A percentile compares a stretch with the other conserved stretches of the same genome.
Conservation (phyloP, 2,888 invertebrate genomes). For the Cheilosia impressa region DNA sequence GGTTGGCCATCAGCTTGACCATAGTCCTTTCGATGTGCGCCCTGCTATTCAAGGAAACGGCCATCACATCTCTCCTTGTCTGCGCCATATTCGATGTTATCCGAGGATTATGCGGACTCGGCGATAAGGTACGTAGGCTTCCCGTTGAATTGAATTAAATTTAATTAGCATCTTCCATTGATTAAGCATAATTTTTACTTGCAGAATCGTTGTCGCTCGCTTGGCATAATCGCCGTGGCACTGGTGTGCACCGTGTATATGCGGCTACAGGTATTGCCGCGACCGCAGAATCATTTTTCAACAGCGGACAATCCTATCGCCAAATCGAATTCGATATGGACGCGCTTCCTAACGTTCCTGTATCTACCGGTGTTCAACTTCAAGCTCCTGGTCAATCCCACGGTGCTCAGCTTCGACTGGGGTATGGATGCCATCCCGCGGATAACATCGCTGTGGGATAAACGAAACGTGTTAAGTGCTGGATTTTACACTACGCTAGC, state of each 20-base stretch:
- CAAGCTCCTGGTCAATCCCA: conserved; percentile 93
- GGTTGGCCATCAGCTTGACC: conserved; percentile 87
- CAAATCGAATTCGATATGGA: conserved; percentile 91
- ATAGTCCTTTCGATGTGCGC: conserved; percentile 90
- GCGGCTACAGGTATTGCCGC: conserved; percentile 91
- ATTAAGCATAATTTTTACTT: conserved; percentile 62
- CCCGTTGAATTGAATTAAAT: conserved; percentile 67
- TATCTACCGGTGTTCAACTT: conserved; percentile 97
- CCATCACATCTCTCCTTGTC: conserved; percentile 94
- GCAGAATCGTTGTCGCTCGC: conserved; percentile 89
- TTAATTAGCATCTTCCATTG: conserved; percentile 72
- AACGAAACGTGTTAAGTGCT: conserved; percentile 90
- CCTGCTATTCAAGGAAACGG: conserved; percentile 97
- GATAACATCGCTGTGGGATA: conserved; percentile 90
- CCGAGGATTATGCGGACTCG: conserved; percentile 84
- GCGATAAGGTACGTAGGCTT: conserved; percentile 84
- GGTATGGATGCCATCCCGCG: conserved; percentile 98
- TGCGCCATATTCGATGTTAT: conserved; percentile 95
- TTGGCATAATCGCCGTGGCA: conserved; percentile 88
- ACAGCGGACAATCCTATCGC: conserved; percentile 98
- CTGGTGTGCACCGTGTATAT: conserved; percentile 89
- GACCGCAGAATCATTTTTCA: conserved; percentile 89
- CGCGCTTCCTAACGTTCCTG: conserved; percentile 94
- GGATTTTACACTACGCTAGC: conserved; percentile 88
- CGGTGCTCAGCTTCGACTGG: conserved; percentile 98